Percentiles rank a stretch among this genome's conserved stretches.
These are phyloP conservation scores for Heterodera filipjevi DNA, from an alignment of 2,888 invertebrate species.

Conservation along the genomic window DNA sequence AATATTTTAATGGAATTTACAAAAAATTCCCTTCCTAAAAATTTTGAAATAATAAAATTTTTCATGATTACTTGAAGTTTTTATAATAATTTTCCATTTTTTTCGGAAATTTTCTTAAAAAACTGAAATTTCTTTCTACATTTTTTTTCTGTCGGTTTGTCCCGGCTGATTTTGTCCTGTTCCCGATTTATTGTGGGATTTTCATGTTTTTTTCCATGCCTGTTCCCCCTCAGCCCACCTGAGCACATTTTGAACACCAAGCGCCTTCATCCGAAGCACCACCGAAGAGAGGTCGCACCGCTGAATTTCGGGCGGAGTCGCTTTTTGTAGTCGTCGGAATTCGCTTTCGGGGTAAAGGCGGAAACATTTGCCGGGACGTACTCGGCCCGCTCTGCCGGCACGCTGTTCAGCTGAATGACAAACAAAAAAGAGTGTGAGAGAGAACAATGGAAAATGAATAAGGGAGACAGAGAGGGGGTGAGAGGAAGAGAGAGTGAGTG, in stretches of 20 bases:
- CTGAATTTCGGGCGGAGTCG: slow-evolving; percentile 89
- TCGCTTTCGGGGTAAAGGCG: slow-evolving; percentile 74
- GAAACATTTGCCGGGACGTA: slow-evolving; percentile 82
- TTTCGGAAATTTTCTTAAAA: no score
- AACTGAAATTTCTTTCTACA: no score
- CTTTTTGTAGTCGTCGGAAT: slow-evolving; percentile 74
- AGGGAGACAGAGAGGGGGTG: not conserved
- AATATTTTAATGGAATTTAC: no score
- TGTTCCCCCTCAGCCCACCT: not conserved
- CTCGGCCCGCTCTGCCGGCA: slow-evolving; percentile 87
- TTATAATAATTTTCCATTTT: no score
- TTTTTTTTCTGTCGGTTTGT: no score
- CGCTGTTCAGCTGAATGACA: slow-evolving; percentile 83
- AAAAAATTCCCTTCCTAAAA: no score
- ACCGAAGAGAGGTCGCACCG: slow-evolving; percentile 83
- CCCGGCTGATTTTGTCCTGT: no score
- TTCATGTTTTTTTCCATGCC: no score
- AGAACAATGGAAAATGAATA: not conserved
- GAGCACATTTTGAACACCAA: slow-evolving; percentile 89
- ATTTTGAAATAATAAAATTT: no score
- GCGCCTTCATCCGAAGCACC: slow-evolving; percentile 85
- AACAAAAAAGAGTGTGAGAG: slow-evolving; percentile 69
- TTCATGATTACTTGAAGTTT: no score
- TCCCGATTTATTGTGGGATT: no score
- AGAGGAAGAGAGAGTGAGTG: not conserved